Evolutionary conservation across 2,888 invertebrate genomes (phyloP).

Genomic region (Diarsia rubi): DNA sequence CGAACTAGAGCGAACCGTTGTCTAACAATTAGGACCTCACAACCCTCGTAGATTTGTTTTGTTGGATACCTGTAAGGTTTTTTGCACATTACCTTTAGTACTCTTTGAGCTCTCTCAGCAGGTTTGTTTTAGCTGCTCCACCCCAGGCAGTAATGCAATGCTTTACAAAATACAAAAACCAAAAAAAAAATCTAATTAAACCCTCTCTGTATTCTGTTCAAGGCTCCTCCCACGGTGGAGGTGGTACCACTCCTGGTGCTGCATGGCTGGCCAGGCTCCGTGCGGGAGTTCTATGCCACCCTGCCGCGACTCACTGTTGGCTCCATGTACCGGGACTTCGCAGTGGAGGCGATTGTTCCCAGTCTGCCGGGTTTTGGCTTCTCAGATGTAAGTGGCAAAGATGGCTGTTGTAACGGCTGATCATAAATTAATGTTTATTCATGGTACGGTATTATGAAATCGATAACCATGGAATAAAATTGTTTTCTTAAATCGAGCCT

Average conservation of each 20-base stretch:
- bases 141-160: too few species aligned
- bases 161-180: background rate
- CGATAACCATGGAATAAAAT: too few species aligned
- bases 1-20: too few species aligned
- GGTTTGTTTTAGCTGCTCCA: too few species aligned
- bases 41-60: too few species aligned
- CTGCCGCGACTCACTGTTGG: conserved; percentile 54
- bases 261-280: conserved; percentile 95
- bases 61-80: too few species aligned
- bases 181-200: background rate
- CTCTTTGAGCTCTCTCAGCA: too few species aligned
- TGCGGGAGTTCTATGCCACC: conserved; percentile 92
- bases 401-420: background rate
- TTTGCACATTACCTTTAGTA: too few species aligned
- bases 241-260: conserved; percentile 88
- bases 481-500: background rate
- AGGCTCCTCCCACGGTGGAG: conserved; percentile 43
- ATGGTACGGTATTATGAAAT: background rate
- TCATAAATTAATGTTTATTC: too few species aligned
- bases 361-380: conserved; percentile 72
- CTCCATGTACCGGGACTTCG: conserved; percentile 49
- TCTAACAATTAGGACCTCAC: too few species aligned
- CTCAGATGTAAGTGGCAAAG: conserved; percentile 69
- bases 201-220: background rate
- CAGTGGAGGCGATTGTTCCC: conserved; percentile 69